A percentile compares a stretch with the other conserved stretches of the same genome.
Evolutionary conservation across 2,113 vertebrate species (phyloP).

Genomic region (Panthera leo): DNA sequence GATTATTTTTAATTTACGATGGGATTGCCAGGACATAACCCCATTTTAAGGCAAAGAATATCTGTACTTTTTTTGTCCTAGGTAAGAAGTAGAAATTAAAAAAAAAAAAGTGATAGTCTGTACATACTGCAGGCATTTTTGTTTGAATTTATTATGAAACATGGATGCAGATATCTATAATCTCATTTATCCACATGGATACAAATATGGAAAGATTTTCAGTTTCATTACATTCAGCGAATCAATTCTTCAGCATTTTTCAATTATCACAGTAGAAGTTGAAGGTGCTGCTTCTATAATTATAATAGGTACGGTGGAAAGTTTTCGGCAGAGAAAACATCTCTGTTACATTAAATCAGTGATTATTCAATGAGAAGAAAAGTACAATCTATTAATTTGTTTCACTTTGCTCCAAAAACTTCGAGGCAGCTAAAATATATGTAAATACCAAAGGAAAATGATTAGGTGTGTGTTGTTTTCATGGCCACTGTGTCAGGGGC

Average conservation of each 20-base stretch:
- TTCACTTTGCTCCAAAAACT: not conserved
- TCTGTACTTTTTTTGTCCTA: not conserved
- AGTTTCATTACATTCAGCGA: not conserved
- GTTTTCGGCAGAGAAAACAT: not conserved
- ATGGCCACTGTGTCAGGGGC: not conserved
- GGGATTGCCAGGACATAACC: not conserved
- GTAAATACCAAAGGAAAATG: not conserved
- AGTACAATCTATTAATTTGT: not conserved
- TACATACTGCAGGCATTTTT: not conserved
- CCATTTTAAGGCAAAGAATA: not conserved
- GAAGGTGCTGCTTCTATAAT: not conserved
- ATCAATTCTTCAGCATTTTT: not conserved
- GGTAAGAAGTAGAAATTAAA: not conserved
- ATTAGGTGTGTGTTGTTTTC: not conserved
- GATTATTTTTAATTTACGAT: not conserved
- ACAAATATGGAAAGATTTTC: not conserved
- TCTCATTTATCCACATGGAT: not conserved
- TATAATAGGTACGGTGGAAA: not conserved
- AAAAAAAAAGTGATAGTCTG: not conserved
- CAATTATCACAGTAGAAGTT: not conserved
- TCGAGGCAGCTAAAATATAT: not conserved
- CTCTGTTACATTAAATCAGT: not conserved
- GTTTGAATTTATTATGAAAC: slow-evolving; percentile 4
- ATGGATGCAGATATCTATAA: not conserved
- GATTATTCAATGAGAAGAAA: slow-evolving; percentile 22